A percentile compares a stretch with the other conserved stretches of the same genome.
Evolutionary conservation across 1,140 invertebrate genomes (phyloP).

Genomic region (Pantala flavescens): DNA sequence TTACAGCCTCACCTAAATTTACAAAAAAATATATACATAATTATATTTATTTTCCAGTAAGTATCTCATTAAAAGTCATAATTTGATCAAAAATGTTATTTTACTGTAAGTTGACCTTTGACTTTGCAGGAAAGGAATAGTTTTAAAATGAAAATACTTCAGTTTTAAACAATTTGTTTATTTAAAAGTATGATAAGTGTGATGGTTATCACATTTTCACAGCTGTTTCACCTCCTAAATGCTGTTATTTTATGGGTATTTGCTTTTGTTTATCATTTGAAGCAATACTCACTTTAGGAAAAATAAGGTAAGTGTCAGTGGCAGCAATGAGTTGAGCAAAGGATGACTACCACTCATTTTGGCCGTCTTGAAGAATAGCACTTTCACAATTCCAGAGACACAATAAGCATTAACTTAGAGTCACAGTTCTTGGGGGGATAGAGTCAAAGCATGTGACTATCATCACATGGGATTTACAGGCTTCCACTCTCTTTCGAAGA

Average conservation of each 20-base stretch:
- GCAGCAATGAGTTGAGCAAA: not conserved
- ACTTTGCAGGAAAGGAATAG: too few species aligned
- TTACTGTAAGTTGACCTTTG: too few species aligned
- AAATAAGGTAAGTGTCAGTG: not conserved
- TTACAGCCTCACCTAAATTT: too few species aligned
- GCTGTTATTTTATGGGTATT: not conserved
- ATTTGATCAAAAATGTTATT: too few species aligned
- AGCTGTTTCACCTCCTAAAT: not conserved
- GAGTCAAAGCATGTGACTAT: conserved; percentile 43
- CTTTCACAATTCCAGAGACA: not conserved
- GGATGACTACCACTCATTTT: not conserved
- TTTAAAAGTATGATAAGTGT: conserved; percentile 1
- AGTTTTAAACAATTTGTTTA: not conserved
- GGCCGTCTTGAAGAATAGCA: not conserved
- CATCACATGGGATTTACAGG: conserved; percentile 44
- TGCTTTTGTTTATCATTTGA: not conserved
- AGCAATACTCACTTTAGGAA: not conserved
- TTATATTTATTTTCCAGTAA: too few species aligned
- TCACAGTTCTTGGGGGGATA: conserved; percentile 22
- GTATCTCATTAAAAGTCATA: too few species aligned
- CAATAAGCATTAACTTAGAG: not conserved
- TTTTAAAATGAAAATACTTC: not conserved
- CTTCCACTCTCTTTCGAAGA: conserved; percentile 42
- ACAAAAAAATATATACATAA: too few species aligned
- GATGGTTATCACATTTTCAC: conserved; percentile 1